Evolutionary conservation across 92 coral and sea anemone species (phyloP).

Genomic region (Ricordea florida): DNA sequence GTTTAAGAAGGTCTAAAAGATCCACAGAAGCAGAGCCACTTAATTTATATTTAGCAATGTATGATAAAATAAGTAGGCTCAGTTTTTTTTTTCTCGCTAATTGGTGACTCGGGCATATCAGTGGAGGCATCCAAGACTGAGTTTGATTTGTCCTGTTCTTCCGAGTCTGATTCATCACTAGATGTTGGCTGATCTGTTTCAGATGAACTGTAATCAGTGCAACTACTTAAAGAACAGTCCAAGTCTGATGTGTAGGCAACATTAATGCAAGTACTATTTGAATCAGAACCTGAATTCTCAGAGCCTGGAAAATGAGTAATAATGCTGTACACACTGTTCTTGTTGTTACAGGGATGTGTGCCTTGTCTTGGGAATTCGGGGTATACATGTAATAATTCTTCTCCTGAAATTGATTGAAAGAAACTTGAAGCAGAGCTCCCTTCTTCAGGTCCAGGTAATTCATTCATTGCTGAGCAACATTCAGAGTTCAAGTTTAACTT

Average conservation of each 20-base stretch:
- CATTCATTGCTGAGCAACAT: background rate
- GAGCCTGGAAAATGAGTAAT: slow-evolving; percentile 3
- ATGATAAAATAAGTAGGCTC: slow-evolving; percentile 2
- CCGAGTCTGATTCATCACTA: slow-evolving; percentile 23
- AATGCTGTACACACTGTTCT: background rate
- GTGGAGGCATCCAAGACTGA: background rate
- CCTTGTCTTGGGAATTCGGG: background rate
- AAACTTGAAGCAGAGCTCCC: background rate
- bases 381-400: background rate
- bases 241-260: background rate
- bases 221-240: background rate
- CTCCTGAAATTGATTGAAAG: background rate
- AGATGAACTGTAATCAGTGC: slow-evolving; percentile 29
- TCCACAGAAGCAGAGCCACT: slow-evolving; percentile 23
- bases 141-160: background rate
- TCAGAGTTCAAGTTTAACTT: background rate
- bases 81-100: slow-evolving; percentile 11
- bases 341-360: background rate
- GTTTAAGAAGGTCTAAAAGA: slow-evolving; percentile 16
- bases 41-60: slow-evolving; percentile 32
- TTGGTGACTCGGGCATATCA: background rate
- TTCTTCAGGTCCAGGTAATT: background rate
- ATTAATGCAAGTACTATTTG: background rate
- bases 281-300: background rate
- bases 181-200: slow-evolving; percentile 17